Base-by-base conservation (phyloP, 2,797 vertebrate genomes). In the Poecilia gillii region DNA sequence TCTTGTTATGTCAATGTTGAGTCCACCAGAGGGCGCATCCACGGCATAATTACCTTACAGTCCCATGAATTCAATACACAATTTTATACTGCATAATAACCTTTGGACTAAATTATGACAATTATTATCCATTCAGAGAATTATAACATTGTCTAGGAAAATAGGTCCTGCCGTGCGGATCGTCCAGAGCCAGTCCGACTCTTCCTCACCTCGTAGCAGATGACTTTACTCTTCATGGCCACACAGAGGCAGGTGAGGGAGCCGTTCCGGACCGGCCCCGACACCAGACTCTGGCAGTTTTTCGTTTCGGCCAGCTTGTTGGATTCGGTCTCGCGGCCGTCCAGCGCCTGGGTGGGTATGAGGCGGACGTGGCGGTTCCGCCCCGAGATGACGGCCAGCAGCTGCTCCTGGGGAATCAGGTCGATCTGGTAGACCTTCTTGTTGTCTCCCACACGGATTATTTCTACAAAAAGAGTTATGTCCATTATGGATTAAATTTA, bases 401-500 rank as follows among this genome's bases (percentile, higher is more conserved):
- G 96, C 94, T 99, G 99, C 82, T 99, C 98, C 25, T 95, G 96
- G 4, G 95, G 95, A 76, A 99, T 97, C 75, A 98, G 95, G 91
- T 99, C 98, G 18, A 99, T 97, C 89, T 98, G 97, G 93, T 99
- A 96, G 78, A 99, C 97, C 94, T 98, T 99, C 94, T 99, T 99
- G 88, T 97, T 98, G 93, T 99, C 99, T 66, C 97, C 98, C 82
- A 99, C 97, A 57, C 98, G 96, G 88, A 99, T 96, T 73, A 99
- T 99, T 92, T 99, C 99, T 99, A 91, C 25, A 81, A 79, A 51
- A 8, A 33, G 23, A 33, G 33, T 33, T 33, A 51, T 23, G 20
- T 51, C 20, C 20, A 49, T 20, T 18, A 49, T 6, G 47, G 16
- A 49, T 49, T 1, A 49, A 49, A 49, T 20, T 51, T 51, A 23